Evolutionary conservation across 2,113 vertebrate genomes (phyloP).

Genomic region (Cynocephalus volans): DNA sequence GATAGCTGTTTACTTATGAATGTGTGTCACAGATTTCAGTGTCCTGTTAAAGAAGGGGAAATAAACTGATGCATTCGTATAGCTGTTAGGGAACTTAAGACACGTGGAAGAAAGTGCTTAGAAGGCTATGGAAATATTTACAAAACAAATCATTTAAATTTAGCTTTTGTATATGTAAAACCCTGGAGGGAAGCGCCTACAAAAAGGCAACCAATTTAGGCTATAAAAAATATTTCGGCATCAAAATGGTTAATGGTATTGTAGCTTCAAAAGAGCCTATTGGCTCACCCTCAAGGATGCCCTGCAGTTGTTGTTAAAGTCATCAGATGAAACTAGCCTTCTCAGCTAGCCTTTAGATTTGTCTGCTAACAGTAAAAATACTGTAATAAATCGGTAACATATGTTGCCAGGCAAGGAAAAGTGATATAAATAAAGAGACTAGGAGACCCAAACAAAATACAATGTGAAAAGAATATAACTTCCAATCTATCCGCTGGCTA

Average conservation of each 20-base stretch:
- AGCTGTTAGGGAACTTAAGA: background rate
- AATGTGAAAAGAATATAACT: slow-evolving; percentile 89
- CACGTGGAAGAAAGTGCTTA: slow-evolving; percentile 33
- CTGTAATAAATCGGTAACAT: slow-evolving; percentile 91
- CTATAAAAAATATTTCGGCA: slow-evolving; percentile 86
- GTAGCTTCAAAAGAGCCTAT: slow-evolving; percentile 89
- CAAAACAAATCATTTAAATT: slow-evolving; percentile 66
- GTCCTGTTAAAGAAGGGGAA: slow-evolving; percentile 44
- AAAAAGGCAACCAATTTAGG: slow-evolving; percentile 59
- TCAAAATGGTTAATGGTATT: slow-evolving; percentile 90
- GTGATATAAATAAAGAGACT: slow-evolving; percentile 88
- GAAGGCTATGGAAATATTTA: slow-evolving; percentile 70
- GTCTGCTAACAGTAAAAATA: slow-evolving; percentile 90
- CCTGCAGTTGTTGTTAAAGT: slow-evolving; percentile 90
- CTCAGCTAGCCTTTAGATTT: slow-evolving; percentile 89
- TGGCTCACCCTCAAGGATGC: slow-evolving; percentile 90
- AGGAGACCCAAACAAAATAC: slow-evolving; percentile 88
- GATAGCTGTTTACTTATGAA: slow-evolving; percentile 69
- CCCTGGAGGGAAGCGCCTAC: slow-evolving; percentile 58
- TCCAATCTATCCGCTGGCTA: slow-evolving; percentile 86
- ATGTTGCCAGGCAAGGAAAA: slow-evolving; percentile 89
- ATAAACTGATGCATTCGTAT: background rate
- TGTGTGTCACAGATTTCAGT: slow-evolving; percentile 46
- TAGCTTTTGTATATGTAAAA: slow-evolving; percentile 72
- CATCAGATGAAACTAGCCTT: slow-evolving; percentile 91